Evolutionary conservation across 2,113 vertebrate genomes (phyloP), one percentile per base, ranked within the genome.

Genomic region (Toxostoma redivivum): DNA sequence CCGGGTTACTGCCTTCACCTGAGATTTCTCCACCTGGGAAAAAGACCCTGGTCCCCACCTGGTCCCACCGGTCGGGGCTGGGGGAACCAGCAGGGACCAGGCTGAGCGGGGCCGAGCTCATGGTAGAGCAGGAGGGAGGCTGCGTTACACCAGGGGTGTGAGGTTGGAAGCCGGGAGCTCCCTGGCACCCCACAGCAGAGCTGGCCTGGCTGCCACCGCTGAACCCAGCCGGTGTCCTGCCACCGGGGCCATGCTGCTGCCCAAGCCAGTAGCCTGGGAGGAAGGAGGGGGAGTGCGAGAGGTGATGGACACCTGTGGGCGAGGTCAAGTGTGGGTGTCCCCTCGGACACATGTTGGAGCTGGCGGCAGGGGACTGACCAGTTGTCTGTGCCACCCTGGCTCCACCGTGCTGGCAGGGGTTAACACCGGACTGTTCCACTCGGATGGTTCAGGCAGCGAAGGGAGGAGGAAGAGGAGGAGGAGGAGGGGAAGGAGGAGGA

Each of bases 381-480:
- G 45, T 30, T 3, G 11, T 45, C 28, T 6, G 9, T 50, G 81
- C 48, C 4, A 4, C 28, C 37, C 51, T 60, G 86, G 65, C 65
- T 30, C 18, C 2, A 5, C 88, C 10, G 78, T 8, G 12, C 85
- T 67, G 78, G 60, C 94, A 97, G 76, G 97, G 97, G 97, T 98
- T 98, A 98, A 98, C 81, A 42, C 91, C 31, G 96, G 98, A 95
- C 97, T 96, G 96, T 98, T 98, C 98, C 98, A 98, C 97, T 97
- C 64, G 51, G 96, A 92, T 98, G 98, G 98, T 98, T 98, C 94
- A 96, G 97, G n/a, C 98, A 77, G 61, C 17, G 54, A 72, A 92
- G 90, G 97, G 97, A 94, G 96, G 95, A 95, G 92, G 83, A 93
- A 81, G 89, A 95, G 91, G 83, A 95, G 95, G 94, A 95, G 97